Base-by-base conservation (phyloP, 2,888 invertebrate genomes). In the Melitaea athalia region DNA sequence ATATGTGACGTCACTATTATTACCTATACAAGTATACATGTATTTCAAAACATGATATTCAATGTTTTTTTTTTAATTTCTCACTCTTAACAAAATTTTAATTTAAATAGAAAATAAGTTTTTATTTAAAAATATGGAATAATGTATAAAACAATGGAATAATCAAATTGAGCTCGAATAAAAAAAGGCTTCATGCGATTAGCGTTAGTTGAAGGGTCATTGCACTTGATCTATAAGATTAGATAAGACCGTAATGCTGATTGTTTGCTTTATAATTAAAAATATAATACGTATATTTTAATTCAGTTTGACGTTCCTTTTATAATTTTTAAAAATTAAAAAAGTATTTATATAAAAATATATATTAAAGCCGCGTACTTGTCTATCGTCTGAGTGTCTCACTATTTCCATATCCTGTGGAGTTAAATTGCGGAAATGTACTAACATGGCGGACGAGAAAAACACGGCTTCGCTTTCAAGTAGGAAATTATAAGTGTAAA, bases 381-480 rank as follows among this genome's bases (percentile, higher is more conserved):
- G 17, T 17, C 55, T 67, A 61, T 17, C 55, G 67, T 67, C 67
- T 67, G 67, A 67, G 67, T 47, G 57, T 57, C 53, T 33, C 57
- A 55, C 33, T 55, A 63, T 61, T 63, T 61, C 76, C 72, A 75
- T 75, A 73, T 76, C 75, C 73, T 76, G 66, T 70, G 66, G 71
- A 63, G 53, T 71, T 65, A 63, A 62, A 53, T 47, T 49, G 62
- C 65, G 73, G 81, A 83, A 80, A 79, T 80, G 79, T 79, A 47
- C 72, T 71, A 75, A 76, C 75, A 77, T 77, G 78, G 73, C 69
- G 49, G 75, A 69, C 49, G 65, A 71, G 75, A 69, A 74, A 78
- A 78, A 83, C 82, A 82, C 53, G 79, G 68, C 67, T 81, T 80
- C 72, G 77, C 81, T 82, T 78, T 83, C 77, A 79, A 75, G 73